Evolutionary conservation across 2,113 vertebrate species (phyloP), one percentile per base, ranked within the genome.

Genomic region (Centropristis striata): DNA sequence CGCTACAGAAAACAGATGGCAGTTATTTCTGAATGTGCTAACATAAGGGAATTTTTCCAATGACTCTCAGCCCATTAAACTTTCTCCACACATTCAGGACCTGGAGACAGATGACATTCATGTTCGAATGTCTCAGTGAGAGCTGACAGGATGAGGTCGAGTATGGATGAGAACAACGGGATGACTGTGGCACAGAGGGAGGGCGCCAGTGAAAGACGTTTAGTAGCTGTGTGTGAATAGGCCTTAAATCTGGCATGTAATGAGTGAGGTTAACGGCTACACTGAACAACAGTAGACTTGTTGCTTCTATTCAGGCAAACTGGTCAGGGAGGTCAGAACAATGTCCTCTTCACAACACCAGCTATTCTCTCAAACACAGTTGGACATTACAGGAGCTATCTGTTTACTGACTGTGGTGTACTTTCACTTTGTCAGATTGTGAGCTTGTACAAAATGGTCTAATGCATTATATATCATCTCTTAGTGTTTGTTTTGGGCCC

Each of bases 1-100:
- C 18, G 15, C 72, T 4, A 42, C 8, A 55, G 63, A 25, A 76
- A 80, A 71, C 90, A 85, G 78, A 85, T 75, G 77, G 59, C 14
- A 12, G 39, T 74, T 84, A 74, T 83, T 91, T 78, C 49, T 83
- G 74, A 67, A 72, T 20, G 74, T 77, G 71, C 63, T 69, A 83
- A 85, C 13, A 2, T 47, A 25, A 67, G 75, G 49, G 81, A 87
- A 89, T 47, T 83, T n/a, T 68, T 75, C 47, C 53, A n/a, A 4
- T 54, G 73, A 68, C 75, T 42, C 51, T 50, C 42, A 11, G 80
- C 69, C 63, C 21, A 32, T 21, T 27, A 64, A 18, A 21, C 63
- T n/a, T 12, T 13, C 15, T 44, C 66, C 41, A 25, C 71, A 51
- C 77, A 75, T 57, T 71, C 13, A 55, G 51, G 69, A 69, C 64